These are phyloP conservation scores for Epizoanthus stellaris DNA, from an alignment of 92 coral and sea anemone species.

Conservation along the genomic window DNA sequence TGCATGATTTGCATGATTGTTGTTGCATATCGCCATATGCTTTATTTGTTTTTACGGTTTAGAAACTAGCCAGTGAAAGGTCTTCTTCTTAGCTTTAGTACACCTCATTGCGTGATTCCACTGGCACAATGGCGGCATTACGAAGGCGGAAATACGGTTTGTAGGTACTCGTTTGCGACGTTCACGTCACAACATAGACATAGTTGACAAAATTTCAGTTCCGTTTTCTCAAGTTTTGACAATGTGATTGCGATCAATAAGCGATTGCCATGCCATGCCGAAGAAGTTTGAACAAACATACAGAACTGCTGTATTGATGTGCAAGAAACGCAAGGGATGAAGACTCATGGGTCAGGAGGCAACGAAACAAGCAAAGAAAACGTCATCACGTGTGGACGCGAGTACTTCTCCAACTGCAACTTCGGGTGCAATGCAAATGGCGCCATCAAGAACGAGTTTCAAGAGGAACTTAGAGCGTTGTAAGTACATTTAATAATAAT, in stretches of 20 bases:
- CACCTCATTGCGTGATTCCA: constrained; percentile 17
- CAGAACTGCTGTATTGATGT: not conserved
- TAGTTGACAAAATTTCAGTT: no score
- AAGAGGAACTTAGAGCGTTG: constrained; percentile 42
- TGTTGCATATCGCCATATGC: no score
- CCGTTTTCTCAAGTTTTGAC: no score
- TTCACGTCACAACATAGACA: no score
- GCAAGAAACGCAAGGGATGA: constrained; percentile 3
- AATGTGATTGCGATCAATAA: no score
- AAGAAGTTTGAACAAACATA: constrained; percentile 1
- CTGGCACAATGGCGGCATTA: not conserved
- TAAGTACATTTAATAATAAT: constrained; percentile 10
- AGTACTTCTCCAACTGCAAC: not conserved
- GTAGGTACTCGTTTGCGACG: no score
- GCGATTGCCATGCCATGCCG: no score
- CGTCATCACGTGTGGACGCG: constrained; percentile 25
- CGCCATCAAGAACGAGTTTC: constrained; percentile 23
- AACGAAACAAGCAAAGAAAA: constrained; percentile 39
- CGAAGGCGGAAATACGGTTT: no score
- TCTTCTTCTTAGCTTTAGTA: not conserved
- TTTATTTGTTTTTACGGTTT: no score
- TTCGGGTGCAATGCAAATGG: constrained; percentile 5
- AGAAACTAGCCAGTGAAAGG: not conserved
- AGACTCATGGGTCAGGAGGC: constrained; percentile 36
- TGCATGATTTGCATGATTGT: no score